A percentile compares a stretch with the other conserved stretches of the same genome.
phyloP scores from a whole-genome alignment of 2,113 vertebrate genomes.

The Perca schrenkii region DNA sequence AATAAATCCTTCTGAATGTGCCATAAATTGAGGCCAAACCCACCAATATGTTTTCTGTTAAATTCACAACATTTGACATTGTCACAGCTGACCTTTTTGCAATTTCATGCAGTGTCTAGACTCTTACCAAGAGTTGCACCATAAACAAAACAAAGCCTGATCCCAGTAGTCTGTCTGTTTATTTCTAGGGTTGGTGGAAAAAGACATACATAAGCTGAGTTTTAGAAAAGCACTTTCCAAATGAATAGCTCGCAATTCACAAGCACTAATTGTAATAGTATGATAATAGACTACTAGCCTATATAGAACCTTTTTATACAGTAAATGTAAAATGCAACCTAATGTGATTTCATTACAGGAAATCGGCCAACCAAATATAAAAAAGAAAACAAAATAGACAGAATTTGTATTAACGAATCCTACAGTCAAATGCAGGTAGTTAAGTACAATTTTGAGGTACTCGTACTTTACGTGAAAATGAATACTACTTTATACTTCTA shows the following conservation, averaged over 20 bases:
- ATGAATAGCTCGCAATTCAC: not conserved
- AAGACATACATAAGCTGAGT: not conserved
- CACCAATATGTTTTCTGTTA: no score
- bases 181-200: no score
- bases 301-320: not conserved
- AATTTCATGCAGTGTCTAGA: not conserved
- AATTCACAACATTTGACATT: no score
- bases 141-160: conserved; percentile 1
- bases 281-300: not conserved
- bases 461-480: not conserved
- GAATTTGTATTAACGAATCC: not conserved
- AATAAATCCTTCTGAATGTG: not conserved
- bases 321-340: not conserved
- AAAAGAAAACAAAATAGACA: not conserved
- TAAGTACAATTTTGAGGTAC: not conserved
- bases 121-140: not conserved
- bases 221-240: not conserved
- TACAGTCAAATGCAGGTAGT: not conserved
- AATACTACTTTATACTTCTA: not conserved
- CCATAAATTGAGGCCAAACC: not conserved
- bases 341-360: not conserved
- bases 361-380: no score
- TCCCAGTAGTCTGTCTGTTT: not conserved
- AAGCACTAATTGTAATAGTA: no score
- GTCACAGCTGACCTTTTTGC: not conserved